Conservation (phyloP, 1,140 invertebrate genomes). For the Drosophila subpulchrella region DNA sequence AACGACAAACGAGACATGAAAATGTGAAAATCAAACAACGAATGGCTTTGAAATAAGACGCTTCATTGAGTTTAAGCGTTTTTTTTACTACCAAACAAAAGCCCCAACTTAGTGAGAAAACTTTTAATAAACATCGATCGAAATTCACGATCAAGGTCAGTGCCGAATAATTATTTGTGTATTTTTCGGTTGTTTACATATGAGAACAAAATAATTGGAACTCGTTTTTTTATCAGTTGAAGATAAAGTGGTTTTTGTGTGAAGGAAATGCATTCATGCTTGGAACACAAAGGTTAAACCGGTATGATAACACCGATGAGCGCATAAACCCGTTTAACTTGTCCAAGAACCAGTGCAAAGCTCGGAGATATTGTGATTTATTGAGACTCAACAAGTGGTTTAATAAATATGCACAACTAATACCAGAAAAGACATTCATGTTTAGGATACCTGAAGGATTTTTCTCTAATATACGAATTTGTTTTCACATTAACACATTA, state of each 20-base stretch:
- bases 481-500: too few relatives aligned
- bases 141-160: conserved; percentile 71
- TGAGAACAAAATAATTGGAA: conserved; percentile 12
- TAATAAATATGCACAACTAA: conserved; percentile 1
- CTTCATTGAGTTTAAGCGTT: conserved; percentile 57
- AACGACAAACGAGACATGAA: conserved; percentile 45
- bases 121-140: conserved; percentile 19
- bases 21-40: conserved; percentile 33
- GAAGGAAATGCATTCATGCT: conserved; percentile 26
- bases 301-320: conserved; percentile 47
- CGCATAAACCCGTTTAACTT: conserved; percentile 61
- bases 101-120: conserved; percentile 3
- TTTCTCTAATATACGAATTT: too few relatives aligned
- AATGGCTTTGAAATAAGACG: conserved; percentile 50
- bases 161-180: conserved; percentile 29
- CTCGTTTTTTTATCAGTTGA: conserved; percentile 38
- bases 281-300: conserved; percentile 37
- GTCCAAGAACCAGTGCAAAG: conserved; percentile 57
- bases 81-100: conserved; percentile 21
- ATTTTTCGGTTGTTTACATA: conserved; percentile 42
- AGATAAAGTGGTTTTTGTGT: conserved; percentile 27
- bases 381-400: conserved; percentile 29
- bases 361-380: conserved; percentile 39
- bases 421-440: background rate
- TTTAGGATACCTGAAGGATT: background rate